A percentile compares a stretch with the other conserved stretches of the same genome.
These are phyloP conservation scores for Otolemur crassicaudatus DNA, from an alignment of 2,797 vertebrate species.

Conservation along the genomic window DNA sequence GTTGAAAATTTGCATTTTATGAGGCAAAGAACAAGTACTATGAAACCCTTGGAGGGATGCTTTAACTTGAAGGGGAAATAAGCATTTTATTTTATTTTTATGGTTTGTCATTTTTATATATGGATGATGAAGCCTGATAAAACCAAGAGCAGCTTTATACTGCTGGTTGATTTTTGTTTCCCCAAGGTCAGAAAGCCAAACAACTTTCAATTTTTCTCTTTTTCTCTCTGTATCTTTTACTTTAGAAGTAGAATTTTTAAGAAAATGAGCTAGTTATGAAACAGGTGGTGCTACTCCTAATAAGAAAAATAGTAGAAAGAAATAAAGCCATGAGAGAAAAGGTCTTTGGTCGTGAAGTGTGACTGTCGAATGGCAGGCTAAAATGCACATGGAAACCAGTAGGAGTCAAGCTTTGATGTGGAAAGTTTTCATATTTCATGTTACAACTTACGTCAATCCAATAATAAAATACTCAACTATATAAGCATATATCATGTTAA, in stretches of 20 bases:
- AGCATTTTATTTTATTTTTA: conserved; percentile 51
- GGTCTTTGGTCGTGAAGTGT: background rate
- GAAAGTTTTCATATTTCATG: background rate
- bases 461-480: background rate
- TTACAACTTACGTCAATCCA: background rate
- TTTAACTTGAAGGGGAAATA: background rate
- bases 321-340: background rate
- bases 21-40: conserved; percentile 24
- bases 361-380: background rate
- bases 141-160: background rate
- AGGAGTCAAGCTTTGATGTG: background rate
- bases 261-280: background rate
- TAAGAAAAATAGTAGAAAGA: background rate
- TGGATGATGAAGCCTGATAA: conserved; percentile 14
- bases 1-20: conserved; percentile 67
- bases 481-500: background rate
- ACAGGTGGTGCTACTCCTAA: background rate
- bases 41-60: background rate
- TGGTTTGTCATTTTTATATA: conserved; percentile 41
- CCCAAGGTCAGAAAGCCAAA: conserved; percentile 2
- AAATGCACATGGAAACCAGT: rapidly evolving
- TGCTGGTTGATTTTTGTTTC: background rate
- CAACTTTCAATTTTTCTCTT: background rate
- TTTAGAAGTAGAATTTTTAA: background rate
- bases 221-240: background rate